phyloP scores from a whole-genome alignment of 1,140 invertebrate species.

The Dendroctonus ponderosae region DNA sequence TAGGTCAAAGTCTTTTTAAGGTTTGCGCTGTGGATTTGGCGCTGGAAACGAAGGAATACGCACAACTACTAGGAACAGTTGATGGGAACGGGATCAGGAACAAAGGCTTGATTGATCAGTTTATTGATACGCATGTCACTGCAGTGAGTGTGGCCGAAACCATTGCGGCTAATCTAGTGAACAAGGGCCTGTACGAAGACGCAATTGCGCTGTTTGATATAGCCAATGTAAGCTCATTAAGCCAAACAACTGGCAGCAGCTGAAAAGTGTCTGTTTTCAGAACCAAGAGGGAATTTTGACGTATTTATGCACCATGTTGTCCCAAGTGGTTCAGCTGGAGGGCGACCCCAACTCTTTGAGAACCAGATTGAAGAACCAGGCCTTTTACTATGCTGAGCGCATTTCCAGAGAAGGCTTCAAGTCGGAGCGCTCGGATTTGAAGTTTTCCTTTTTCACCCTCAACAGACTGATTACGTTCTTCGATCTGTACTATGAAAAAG shows the following conservation, averaged over 20 bases:
- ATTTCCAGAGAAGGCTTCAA: slow-evolving; percentile 45
- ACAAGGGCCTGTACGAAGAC: slow-evolving; percentile 87
- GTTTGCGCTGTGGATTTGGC: slow-evolving; percentile 80
- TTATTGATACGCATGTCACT: slow-evolving; percentile 58
- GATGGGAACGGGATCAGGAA: slow-evolving; percentile 65
- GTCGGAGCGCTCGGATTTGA: slow-evolving; percentile 54
- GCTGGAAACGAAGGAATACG: slow-evolving; percentile 77
- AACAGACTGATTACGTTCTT: slow-evolving; percentile 87
- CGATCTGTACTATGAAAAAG: slow-evolving; percentile 81
- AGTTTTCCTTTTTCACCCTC: slow-evolving; percentile 77
- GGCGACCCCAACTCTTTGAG: slow-evolving; percentile 61
- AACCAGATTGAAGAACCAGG: slow-evolving; percentile 57
- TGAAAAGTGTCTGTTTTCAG: slow-evolving; percentile 48
- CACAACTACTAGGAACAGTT: slow-evolving; percentile 72
- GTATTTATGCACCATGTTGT: slow-evolving; percentile 75
- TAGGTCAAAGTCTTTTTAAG: slow-evolving; percentile 79
- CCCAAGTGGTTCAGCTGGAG: slow-evolving; percentile 71
- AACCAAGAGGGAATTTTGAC: slow-evolving; percentile 79
- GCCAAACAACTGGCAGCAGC: not conserved
- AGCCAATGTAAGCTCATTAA: slow-evolving; percentile 61
- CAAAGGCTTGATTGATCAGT: slow-evolving; percentile 63
- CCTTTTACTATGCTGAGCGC: slow-evolving; percentile 53
- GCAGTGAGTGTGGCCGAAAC: slow-evolving; percentile 58
- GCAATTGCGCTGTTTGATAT: slow-evolving; percentile 88
- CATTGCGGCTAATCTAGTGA: slow-evolving; percentile 67